Evolutionary conservation across 2,888 invertebrate genomes (phyloP).

Genomic region (Perdita meconis): DNA sequence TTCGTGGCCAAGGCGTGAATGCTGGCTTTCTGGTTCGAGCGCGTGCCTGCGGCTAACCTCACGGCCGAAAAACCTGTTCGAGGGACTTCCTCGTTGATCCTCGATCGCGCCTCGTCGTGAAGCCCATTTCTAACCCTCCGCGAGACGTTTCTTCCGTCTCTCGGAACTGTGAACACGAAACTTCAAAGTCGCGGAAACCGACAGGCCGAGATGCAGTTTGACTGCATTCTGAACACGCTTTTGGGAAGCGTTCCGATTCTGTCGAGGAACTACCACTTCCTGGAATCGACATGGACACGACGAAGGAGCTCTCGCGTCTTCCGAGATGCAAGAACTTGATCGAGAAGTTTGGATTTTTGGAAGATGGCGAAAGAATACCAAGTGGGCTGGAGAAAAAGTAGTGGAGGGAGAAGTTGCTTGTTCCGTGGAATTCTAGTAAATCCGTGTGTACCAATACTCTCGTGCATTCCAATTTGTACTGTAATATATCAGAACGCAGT

Average conservation of each 20-base stretch:
- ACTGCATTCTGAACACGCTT: background rate
- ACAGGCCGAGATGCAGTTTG: background rate
- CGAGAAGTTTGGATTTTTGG: too few species aligned
- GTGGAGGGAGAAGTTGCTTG: too few species aligned
- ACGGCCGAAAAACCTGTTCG: constrained; percentile 70
- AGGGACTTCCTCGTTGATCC: constrained; percentile 43
- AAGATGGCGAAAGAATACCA: too few species aligned
- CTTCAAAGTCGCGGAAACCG: constrained; percentile 7
- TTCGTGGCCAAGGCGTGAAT: constrained; percentile 69
- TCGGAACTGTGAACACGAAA: background rate
- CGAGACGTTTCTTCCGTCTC: constrained; percentile 3
- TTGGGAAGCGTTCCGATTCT: background rate
- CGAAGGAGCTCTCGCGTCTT: background rate
- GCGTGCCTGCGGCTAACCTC: constrained; percentile 73
- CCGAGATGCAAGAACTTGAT: background rate
- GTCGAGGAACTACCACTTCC: background rate
- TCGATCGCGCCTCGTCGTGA: constrained; percentile 33
- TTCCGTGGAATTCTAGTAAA: too few species aligned
- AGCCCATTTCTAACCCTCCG: constrained; percentile 23
- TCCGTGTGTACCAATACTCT: too few species aligned
- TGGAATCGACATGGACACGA: background rate
- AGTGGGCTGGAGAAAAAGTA: too few species aligned
- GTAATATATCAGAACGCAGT: too few species aligned
- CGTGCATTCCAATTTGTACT: too few species aligned
- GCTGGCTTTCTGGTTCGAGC: constrained; percentile 62